Percentiles rank a stretch among this genome's conserved stretches.
Evolutionary conservation across 2,113 vertebrate species (phyloP).

Genomic region (Probosciger aterrimus): DNA sequence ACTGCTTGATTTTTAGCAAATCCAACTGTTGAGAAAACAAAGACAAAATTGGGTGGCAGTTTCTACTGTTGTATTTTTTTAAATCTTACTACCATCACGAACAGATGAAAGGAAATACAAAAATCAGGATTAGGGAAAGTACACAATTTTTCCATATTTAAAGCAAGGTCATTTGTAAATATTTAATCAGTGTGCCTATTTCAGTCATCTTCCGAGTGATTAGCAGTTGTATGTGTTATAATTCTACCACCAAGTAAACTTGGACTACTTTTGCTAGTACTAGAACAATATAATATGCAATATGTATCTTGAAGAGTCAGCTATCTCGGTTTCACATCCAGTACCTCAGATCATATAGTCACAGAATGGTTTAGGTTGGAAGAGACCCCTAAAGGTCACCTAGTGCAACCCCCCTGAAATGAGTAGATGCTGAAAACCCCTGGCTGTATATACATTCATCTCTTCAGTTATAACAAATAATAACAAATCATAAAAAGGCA

Average conservation of each 20-base stretch:
- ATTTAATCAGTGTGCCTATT: background rate
- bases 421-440: background rate
- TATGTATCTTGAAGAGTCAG: background rate
- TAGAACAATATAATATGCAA: background rate
- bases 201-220: background rate
- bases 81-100: background rate
- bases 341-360: background rate
- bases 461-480: background rate
- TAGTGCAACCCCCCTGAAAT: background rate
- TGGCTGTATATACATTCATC: background rate
- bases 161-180: background rate
- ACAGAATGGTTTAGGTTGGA: background rate
- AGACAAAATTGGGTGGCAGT: background rate
- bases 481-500: background rate
- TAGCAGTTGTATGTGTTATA: background rate
- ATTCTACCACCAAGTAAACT: background rate
- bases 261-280: background rate
- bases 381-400: background rate
- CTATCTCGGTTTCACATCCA: background rate
- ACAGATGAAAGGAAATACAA: background rate
- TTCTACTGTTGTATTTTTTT: background rate
- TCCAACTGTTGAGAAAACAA: constrained; percentile 82
- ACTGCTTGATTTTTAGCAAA: constrained; percentile 93
- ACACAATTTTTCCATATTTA: background rate
- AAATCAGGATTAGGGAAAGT: background rate